phyloP scores from a whole-genome alignment of 1,140 invertebrate species.

The Apolygus lucorum region DNA sequence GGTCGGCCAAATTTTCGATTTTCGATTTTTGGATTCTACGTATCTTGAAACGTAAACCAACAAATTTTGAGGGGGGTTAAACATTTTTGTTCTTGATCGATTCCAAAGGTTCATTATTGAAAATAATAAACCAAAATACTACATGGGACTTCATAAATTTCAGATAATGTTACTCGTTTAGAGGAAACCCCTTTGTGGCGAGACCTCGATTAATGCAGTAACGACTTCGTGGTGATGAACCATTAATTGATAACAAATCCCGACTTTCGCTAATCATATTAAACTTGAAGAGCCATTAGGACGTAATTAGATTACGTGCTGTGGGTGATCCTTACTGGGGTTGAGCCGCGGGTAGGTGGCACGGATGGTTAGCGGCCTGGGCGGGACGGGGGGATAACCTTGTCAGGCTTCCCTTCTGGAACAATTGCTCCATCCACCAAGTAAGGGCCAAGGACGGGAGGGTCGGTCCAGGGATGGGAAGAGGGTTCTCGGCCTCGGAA shows the following conservation, averaged over 20 bases:
- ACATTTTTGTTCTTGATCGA: no score
- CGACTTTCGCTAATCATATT: background rate
- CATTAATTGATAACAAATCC: constrained; percentile 2
- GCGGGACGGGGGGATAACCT: background rate
- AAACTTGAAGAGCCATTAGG: constrained; percentile 13
- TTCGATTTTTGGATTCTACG: no score
- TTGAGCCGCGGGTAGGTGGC: background rate
- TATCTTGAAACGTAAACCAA: no score
- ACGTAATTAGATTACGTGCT: constrained; percentile 3
- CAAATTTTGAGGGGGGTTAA: no score
- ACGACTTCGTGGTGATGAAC: no score
- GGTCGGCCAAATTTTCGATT: no score
- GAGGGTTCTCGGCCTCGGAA: constrained; percentile 4
- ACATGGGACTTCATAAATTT: no score
- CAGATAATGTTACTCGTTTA: no score
- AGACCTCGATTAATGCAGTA: no score
- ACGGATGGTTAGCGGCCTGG: background rate
- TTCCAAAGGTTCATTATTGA: no score
- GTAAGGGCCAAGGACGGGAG: background rate
- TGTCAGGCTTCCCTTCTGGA: constrained; percentile 2
- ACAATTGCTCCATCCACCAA: constrained; percentile 1
- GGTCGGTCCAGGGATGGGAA: background rate
- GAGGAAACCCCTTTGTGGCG: no score
- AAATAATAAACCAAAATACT: no score
- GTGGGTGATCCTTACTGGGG: background rate